Percentiles rank a stretch among this genome's conserved stretches.
These are phyloP conservation scores for Falcunculus frontatus DNA, from an alignment of 2,113 vertebrate genomes.

Conservation along the genomic window DNA sequence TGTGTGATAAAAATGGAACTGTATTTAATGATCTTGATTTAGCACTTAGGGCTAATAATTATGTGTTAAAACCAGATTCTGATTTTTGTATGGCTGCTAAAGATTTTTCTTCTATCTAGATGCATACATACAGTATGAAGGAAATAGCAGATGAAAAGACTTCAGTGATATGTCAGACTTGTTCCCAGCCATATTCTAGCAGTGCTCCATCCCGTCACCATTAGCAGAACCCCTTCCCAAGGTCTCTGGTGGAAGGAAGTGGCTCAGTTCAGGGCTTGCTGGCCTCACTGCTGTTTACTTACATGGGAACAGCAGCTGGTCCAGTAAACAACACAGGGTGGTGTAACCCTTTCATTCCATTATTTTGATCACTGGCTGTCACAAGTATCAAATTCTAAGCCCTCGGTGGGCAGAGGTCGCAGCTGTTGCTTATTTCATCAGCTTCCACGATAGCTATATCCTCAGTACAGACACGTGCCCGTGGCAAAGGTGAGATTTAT, in stretches of 20 bases:
- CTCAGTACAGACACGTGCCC: neutral
- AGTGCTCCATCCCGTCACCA: neutral
- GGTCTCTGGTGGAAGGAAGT: neutral
- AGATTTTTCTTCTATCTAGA: neutral
- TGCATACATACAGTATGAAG: neutral
- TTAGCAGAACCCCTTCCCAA: neutral
- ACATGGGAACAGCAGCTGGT: neutral
- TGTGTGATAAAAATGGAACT: neutral
- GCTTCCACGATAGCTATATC: neutral
- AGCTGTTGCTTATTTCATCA: neutral
- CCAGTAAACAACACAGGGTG: neutral
- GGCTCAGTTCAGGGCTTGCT: neutral
- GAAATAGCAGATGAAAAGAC: neutral
- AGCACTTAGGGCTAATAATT: neutral
- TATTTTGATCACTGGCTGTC: neutral
- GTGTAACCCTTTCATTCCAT: neutral
- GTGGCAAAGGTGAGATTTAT: neutral
- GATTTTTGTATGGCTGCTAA: neutral
- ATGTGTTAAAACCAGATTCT: neutral
- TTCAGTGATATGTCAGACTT: neutral
- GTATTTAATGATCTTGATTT: neutral
- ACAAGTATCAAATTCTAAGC: neutral
- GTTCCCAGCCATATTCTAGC: neutral
- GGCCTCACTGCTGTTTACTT: neutral
- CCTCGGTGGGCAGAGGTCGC: neutral